phyloP scores from a whole-genome alignment of 2,797 vertebrate genomes.

The Artibeus lituratus region DNA sequence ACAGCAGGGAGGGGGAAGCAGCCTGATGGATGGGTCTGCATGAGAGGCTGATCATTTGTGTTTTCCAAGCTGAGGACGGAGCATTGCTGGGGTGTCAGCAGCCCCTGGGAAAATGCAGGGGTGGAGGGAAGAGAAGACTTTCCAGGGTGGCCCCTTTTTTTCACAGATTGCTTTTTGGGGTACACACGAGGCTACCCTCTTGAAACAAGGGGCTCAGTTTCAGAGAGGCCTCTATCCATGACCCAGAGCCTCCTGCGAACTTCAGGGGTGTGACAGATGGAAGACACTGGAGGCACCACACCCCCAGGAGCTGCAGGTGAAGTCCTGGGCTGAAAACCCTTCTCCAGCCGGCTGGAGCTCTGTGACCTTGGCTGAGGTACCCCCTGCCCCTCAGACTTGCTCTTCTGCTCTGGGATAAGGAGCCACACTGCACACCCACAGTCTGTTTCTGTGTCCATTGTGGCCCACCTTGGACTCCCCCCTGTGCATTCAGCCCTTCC shows the following conservation, averaged over 20 bases:
- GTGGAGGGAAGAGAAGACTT: background rate
- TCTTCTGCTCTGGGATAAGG: background rate
- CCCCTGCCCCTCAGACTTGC: background rate
- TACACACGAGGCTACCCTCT: background rate
- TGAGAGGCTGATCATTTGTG: background rate
- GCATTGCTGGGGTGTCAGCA: background rate
- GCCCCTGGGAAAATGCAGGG: background rate
- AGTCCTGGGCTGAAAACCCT: background rate
- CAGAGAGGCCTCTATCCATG: background rate
- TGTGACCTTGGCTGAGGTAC: background rate
- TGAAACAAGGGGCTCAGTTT: background rate
- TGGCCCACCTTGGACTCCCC: background rate
- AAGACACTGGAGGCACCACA: accelerated
- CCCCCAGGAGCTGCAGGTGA: accelerated
- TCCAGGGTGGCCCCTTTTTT: background rate
- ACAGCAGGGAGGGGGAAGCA: background rate
- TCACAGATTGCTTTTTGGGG: background rate
- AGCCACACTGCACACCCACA: accelerated
- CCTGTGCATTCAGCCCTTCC: background rate
- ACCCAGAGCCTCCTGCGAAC: background rate
- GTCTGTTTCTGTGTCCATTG: background rate
- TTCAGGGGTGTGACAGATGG: background rate
- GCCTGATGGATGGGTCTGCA: background rate
- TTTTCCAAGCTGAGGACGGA: background rate
- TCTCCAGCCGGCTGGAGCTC: background rate